Percentiles rank a stretch among this genome's conserved stretches.
phyloP scores from a whole-genome alignment of 1,140 invertebrate species.

The Lethrus apterus region DNA sequence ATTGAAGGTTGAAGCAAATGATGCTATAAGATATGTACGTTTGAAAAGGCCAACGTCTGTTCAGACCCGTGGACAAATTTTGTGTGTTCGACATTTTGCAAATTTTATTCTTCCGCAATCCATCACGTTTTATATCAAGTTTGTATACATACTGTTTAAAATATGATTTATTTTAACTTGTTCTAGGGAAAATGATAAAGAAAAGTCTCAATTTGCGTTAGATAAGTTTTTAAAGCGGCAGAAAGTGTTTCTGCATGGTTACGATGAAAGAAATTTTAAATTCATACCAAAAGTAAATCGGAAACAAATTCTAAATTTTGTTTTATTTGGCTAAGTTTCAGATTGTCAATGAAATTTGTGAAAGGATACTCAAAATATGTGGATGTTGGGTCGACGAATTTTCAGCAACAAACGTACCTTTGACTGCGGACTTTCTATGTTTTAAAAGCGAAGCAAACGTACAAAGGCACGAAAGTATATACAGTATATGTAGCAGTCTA shows the following conservation, averaged over 20 bases:
- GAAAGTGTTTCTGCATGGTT: conserved; percentile 66
- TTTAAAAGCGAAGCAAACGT: conserved; percentile 25
- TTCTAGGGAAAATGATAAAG: conserved; percentile 42
- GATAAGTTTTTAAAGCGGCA: conserved; percentile 67
- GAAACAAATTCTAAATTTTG: conserved; percentile 1
- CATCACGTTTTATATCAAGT: conserved; percentile 64
- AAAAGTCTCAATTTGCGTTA: conserved; percentile 56
- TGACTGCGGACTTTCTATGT: conserved; percentile 43
- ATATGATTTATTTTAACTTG: conserved; percentile 9
- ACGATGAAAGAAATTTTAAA: conserved; percentile 69
- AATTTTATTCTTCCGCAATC: conserved; percentile 73
- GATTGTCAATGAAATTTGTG: conserved; percentile 70
- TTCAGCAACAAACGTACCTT: conserved; percentile 36
- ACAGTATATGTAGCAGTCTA: conserved; percentile 28
- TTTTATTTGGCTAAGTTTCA: conserved; percentile 44
- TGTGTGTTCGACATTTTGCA: conserved; percentile 75
- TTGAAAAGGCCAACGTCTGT: conserved; percentile 69
- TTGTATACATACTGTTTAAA: conserved; percentile 13
- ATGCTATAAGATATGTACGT: conserved; percentile 76
- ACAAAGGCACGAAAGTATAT: conserved; percentile 31
- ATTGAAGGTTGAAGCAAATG: conserved; percentile 65
- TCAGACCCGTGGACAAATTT: conserved; percentile 74
- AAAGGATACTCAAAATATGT: conserved; percentile 64
- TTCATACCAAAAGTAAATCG: conserved; percentile 67
- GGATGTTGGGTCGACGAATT: conserved; percentile 48